A percentile compares a stretch with the other conserved stretches of the same genome.
Conservation (phyloP, 2,113 vertebrate genomes). For the Tyrannus savana region DNA sequence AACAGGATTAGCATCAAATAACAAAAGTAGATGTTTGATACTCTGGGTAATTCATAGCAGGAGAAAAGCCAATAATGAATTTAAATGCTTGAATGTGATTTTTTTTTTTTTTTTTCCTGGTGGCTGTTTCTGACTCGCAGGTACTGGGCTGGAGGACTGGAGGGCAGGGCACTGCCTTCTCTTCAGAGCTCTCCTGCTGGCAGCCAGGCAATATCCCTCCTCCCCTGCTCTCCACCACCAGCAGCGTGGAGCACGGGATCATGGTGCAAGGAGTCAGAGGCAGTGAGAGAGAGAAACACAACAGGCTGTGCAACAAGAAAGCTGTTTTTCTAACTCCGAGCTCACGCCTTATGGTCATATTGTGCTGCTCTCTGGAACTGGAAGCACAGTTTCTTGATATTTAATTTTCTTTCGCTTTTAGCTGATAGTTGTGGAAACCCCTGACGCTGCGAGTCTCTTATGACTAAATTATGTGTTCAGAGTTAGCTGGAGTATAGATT, state of each 20-base stretch:
- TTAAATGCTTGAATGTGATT: background rate
- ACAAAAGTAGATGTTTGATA: constrained; percentile 1
- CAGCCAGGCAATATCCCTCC: background rate
- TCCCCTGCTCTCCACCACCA: background rate
- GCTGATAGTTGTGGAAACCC: constrained; percentile 5
- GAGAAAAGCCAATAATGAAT: constrained; percentile 18
- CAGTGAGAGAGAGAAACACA: background rate
- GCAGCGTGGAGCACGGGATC: background rate
- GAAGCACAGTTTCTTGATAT: background rate
- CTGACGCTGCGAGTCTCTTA: constrained; percentile 28
- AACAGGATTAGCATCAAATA: constrained; percentile 38
- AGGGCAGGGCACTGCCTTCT: background rate
- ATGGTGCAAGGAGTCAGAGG: background rate
- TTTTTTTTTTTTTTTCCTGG: background rate
- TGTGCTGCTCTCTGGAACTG: background rate
- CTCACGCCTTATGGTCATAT: background rate
- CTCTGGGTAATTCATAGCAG: background rate
- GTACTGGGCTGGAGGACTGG: background rate
- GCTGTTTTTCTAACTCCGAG: background rate
- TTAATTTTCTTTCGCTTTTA: constrained; percentile 20
- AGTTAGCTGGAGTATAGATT: constrained; percentile 59
- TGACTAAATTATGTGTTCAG: constrained; percentile 55
- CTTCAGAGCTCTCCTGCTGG: background rate
- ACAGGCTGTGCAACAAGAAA: background rate
- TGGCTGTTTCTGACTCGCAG: background rate